Evolutionary conservation across 1,140 invertebrate species (phyloP).

Genomic region (Phymastichus coffea): DNA sequence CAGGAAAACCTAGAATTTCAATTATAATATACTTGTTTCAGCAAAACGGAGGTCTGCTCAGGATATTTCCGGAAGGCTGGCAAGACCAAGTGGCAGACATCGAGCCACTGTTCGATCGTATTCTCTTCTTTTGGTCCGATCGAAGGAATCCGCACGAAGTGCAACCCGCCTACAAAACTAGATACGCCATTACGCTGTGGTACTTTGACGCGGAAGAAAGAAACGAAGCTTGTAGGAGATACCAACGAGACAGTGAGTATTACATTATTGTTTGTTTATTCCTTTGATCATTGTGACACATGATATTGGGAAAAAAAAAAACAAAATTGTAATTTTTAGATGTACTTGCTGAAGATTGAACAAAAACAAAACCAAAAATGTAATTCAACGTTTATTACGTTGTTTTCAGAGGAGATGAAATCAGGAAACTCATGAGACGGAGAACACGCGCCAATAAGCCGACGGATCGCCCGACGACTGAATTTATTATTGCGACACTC

Average conservation of each 20-base stretch:
- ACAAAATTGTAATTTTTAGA: too few relatives aligned
- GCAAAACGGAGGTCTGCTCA: conserved; percentile 70
- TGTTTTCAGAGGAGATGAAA: conserved; percentile 37
- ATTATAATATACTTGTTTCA: too few relatives aligned
- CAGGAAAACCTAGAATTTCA: too few relatives aligned
- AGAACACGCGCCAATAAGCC: conserved; percentile 29
- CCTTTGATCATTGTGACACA: too few relatives aligned
- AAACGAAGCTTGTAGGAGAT: conserved; percentile 69
- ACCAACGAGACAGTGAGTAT: conserved; percentile 61
- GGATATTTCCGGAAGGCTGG: conserved; percentile 88
- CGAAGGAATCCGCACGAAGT: conserved; percentile 96
- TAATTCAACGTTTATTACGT: too few relatives aligned
- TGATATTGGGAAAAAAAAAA: too few relatives aligned
- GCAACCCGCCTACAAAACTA: conserved; percentile 82
- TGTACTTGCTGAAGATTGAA: too few relatives aligned
- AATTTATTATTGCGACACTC: conserved; percentile 33
- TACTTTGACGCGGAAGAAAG: conserved; percentile 90
- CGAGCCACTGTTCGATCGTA: conserved; percentile 88
- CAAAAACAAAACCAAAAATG: too few relatives aligned
- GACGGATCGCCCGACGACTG: conserved; percentile 34
- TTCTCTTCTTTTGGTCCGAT: conserved; percentile 98
- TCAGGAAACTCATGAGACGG: conserved; percentile 36
- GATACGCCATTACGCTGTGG: conserved; percentile 95
- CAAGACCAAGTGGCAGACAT: conserved; percentile 85
- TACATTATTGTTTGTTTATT: too few relatives aligned